Evolutionary conservation across 2,888 invertebrate species (phyloP).

Genomic region (Agrypnus murinus): DNA sequence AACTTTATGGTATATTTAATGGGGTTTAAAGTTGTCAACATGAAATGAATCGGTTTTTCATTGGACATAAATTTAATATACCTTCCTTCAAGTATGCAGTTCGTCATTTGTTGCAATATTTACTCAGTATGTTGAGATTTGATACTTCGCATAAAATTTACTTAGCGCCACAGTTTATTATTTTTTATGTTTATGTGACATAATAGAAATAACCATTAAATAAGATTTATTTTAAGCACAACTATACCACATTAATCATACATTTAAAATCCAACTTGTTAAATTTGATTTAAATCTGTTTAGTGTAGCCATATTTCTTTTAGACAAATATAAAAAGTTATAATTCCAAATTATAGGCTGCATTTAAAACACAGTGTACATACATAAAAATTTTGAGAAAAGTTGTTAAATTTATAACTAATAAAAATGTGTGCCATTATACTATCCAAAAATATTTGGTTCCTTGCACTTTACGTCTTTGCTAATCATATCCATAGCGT

Average conservation of each 20-base stretch:
- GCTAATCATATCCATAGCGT: too few relatives aligned
- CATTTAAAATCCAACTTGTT: not conserved
- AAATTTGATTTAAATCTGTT: not conserved
- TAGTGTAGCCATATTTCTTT: too few relatives aligned
- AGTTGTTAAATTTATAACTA: too few relatives aligned
- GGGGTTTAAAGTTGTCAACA: conserved; percentile 67
- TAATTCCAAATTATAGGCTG: too few relatives aligned
- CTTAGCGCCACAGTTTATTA: conserved; percentile 17
- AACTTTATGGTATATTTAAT: conserved; percentile 66
- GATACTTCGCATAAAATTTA: conserved; percentile 32
- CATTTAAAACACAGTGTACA: too few relatives aligned
- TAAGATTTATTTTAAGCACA: not conserved
- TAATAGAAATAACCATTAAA: conserved; percentile 8
- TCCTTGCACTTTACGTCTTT: too few relatives aligned
- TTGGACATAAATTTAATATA: conserved; percentile 64
- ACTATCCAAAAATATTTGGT: too few relatives aligned
- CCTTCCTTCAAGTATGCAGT: conserved; percentile 55
- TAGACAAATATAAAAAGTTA: too few relatives aligned
- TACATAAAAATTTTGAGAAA: too few relatives aligned
- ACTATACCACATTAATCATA: not conserved
- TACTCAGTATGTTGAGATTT: conserved; percentile 27
- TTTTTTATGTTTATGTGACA: conserved; percentile 13
- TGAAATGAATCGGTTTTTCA: conserved; percentile 64
- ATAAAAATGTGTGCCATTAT: too few relatives aligned
- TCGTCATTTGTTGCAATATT: conserved; percentile 56